phyloP scores from a whole-genome alignment of 2,113 vertebrate genomes.

The Lophius piscatorius region DNA sequence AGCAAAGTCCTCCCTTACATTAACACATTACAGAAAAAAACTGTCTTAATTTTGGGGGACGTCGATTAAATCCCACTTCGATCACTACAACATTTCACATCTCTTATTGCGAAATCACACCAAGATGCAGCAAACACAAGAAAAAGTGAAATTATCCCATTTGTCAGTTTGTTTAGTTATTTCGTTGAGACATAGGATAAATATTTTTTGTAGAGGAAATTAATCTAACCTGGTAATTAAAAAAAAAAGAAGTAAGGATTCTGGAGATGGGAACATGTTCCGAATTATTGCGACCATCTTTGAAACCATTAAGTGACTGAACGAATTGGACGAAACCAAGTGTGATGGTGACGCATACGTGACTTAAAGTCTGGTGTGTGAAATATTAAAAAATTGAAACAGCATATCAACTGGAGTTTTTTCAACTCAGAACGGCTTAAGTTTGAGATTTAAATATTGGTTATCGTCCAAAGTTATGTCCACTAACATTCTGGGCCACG shows the following conservation, averaged over 20 bases:
- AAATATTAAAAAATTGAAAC: no score
- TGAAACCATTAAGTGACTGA: neutral
- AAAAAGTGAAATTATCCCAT: neutral
- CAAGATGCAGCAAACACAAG: constrained; percentile 2
- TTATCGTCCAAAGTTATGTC: no score
- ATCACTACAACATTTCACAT: neutral
- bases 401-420: no score
- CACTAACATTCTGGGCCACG: no score
- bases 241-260: no score
- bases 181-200: no score
- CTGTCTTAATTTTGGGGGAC: no score
- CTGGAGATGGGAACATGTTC: neutral
- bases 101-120: neutral
- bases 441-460: no score
- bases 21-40: neutral
- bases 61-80: neutral
- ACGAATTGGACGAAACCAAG: constrained; percentile 8
- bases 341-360: constrained; percentile 6
- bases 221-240: no score
- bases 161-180: neutral
- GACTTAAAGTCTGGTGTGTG: no score
- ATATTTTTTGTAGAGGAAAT: no score
- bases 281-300: neutral
- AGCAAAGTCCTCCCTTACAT: constrained; percentile 6
- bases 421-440: no score